Evolutionary conservation across 2,888 invertebrate genomes (phyloP).

Genomic region (Apodemia duryi): DNA sequence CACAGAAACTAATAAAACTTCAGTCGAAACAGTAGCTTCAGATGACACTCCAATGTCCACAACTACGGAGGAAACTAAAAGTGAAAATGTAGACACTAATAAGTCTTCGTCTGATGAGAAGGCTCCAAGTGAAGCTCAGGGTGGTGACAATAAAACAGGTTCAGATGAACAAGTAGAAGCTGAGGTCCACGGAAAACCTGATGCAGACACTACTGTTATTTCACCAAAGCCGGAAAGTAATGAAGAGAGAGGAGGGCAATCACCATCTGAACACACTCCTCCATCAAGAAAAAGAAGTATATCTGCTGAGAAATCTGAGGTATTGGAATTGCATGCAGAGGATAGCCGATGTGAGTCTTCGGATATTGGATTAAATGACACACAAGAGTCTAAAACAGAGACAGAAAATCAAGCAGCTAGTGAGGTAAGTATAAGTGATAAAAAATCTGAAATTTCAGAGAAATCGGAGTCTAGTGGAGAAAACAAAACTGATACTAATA

Average conservation of each 20-base stretch:
- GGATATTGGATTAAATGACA: slow-evolving; percentile 46
- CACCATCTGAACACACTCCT: not conserved
- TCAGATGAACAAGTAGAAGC: slow-evolving; percentile 25
- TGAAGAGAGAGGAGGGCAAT: slow-evolving; percentile 15
- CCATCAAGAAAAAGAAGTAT: slow-evolving; percentile 9
- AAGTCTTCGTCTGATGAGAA: slow-evolving; percentile 4
- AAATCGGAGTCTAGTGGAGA: slow-evolving; percentile 46
- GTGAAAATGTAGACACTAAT: slow-evolving; percentile 28
- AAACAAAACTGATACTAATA: slow-evolving; percentile 50
- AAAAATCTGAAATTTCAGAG: slow-evolving; percentile 45
- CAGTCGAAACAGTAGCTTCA: slow-evolving; percentile 23
- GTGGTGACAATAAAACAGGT: slow-evolving; percentile 26
- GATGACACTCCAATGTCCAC: slow-evolving; percentile 51
- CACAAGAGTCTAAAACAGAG: slow-evolving; percentile 34
- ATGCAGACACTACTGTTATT: slow-evolving; percentile 49
- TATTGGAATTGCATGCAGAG: slow-evolving; percentile 60
- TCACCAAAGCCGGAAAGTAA: slow-evolving; percentile 44
- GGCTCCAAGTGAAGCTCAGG: slow-evolving; percentile 30
- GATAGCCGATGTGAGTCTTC: slow-evolving; percentile 55
- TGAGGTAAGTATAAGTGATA: slow-evolving; percentile 69
- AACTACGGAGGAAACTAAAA: slow-evolving; percentile 50
- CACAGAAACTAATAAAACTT: slow-evolving; percentile 11
- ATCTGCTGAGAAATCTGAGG: slow-evolving; percentile 54
- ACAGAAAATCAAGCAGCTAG: not conserved
- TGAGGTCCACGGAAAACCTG: slow-evolving; percentile 33